Base-by-base conservation (phyloP, 2,888 invertebrate genomes). In the Nymphalis urticae region DNA sequence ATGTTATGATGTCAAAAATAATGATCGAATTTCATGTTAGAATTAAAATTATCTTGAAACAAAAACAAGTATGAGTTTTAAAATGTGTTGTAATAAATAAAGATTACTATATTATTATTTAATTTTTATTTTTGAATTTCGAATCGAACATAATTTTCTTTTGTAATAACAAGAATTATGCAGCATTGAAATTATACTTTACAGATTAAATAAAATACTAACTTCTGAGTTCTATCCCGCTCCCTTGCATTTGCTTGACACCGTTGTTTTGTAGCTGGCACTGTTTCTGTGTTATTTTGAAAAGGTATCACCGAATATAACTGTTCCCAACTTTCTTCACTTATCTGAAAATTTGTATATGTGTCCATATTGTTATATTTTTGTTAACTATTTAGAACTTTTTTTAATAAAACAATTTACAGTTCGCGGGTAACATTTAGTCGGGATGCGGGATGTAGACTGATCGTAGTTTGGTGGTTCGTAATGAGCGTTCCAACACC, bases 191-290 rank as follows among this genome's bases (percentile, higher is more conserved):
- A 58, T 19, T 10, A 58, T n/a, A n/a, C 6, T 17, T n/a, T 17
- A 50, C 9, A 36, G 19, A 21, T 42, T 8, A n/a, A 53, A 24
- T 53, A 53, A 42, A 77, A 79, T 86, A 90, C 88, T 93, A 94
- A 97, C 97, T 96, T 97, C 88, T 96, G 96, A 16, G 97, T 97
- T 76, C 97, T 93, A 84, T 96, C 96, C 72, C 97, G 92, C 82
- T 97, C 97, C 19, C 97, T 93, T 1, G 97, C 97, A 82, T 97
- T 97, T 1, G 97, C 97, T 79, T 96, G 96, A 80, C 95, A 95
- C 73, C 96, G 90, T 80, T 96, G 96, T 79, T 94, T 95, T 17
- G 74, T 91, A 76, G 68, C 90, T 76, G 90, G 88, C 64, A 85
- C 82, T 19, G 82, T 76, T 75, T 85, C 85, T 68, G 69, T 77